Conservation (phyloP, 2,113 vertebrate species). For the Barbus barbus region DNA sequence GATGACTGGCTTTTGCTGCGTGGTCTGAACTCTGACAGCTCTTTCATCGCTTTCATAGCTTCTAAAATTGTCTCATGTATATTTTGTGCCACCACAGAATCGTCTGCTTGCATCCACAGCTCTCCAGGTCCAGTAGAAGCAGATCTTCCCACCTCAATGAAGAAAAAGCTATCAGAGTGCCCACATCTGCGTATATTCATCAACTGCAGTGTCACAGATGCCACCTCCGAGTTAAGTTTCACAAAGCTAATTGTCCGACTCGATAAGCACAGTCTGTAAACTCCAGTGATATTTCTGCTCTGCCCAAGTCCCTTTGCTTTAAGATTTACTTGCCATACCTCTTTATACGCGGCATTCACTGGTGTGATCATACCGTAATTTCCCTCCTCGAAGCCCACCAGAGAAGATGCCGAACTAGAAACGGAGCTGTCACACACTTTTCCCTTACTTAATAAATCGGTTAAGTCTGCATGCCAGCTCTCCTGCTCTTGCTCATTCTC, state of each 20-base stretch:
- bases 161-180: slow-evolving; percentile 76
- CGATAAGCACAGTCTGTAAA: slow-evolving; percentile 92
- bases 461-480: slow-evolving; percentile 87
- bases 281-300: slow-evolving; percentile 87
- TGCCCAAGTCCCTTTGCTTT: slow-evolving; percentile 94
- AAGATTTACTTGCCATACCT: slow-evolving; percentile 97
- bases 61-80: slow-evolving; percentile 70
- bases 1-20: slow-evolving; percentile 98
- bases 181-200: slow-evolving; percentile 97
- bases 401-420: slow-evolving; percentile 77
- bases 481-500: slow-evolving; percentile 94
- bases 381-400: slow-evolving; percentile 81
- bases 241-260: slow-evolving; percentile 91
- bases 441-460: slow-evolving; percentile 84
- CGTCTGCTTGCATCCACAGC: slow-evolving; percentile 98
- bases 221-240: slow-evolving; percentile 89
- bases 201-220: slow-evolving; percentile 90
- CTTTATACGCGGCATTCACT: slow-evolving; percentile 82
- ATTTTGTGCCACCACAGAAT: slow-evolving; percentile 65
- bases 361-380: slow-evolving; percentile 85
- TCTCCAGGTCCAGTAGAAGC: slow-evolving; percentile 93
- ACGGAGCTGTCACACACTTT: slow-evolving; percentile 77
- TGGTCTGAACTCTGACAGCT: slow-evolving; percentile 92
- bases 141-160: slow-evolving; percentile 90
- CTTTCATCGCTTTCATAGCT: slow-evolving; percentile 97